Percentiles rank a stretch among this genome's conserved stretches.
Evolutionary conservation across 1,140 invertebrate genomes (phyloP).

Genomic region (Samia ricini): DNA sequence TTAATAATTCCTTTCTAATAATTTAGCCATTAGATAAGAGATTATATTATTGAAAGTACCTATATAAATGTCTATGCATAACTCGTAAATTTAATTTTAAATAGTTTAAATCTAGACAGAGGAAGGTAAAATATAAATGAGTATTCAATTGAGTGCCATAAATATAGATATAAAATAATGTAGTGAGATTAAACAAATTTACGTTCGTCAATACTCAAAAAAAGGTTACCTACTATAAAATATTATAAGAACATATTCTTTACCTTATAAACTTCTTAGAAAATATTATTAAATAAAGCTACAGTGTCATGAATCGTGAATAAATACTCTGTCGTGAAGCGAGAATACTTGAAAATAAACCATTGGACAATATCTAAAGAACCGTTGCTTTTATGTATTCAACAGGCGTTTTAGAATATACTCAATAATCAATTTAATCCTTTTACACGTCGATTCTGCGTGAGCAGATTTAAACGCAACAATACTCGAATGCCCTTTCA

Average conservation of each 20-base stretch:
- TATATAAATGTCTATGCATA: no score
- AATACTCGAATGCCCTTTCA: slow-evolving; percentile 15
- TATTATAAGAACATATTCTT: background rate
- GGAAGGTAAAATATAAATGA: no score
- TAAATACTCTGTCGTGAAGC: background rate
- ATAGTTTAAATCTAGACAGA: no score
- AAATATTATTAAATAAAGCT: background rate
- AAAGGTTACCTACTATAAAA: no score
- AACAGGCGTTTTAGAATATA: slow-evolving; percentile 10
- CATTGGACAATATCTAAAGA: slow-evolving; percentile 2
- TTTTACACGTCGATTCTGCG: slow-evolving; percentile 16
- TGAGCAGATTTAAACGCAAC: slow-evolving; percentile 23
- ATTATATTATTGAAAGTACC: no score
- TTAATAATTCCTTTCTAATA: no score
- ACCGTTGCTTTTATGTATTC: slow-evolving; percentile 13
- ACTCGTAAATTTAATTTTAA: no score
- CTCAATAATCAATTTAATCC: slow-evolving; percentile 22
- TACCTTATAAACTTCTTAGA: background rate
- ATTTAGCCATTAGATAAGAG: no score
- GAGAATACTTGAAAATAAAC: background rate
- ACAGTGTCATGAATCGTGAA: background rate
- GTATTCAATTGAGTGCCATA: no score
- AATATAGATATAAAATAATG: no score
- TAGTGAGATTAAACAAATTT: no score
- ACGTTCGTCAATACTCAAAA: no score